Conservation (phyloP, 1,140 invertebrate genomes). For the Atta cephalotes region DNA sequence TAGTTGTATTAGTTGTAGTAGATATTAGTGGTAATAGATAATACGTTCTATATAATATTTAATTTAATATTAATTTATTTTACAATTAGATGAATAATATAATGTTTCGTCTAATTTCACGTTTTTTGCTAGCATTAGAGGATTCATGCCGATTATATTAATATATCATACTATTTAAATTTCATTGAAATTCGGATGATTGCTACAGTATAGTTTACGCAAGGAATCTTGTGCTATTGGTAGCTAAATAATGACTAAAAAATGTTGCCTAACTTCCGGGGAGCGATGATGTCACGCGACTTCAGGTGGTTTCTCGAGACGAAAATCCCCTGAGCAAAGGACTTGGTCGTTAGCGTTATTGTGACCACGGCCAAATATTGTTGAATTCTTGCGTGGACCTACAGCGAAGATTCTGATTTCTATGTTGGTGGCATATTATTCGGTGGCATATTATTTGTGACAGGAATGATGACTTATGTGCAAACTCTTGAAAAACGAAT, state of each 20-base stretch:
- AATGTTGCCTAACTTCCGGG: slow-evolving; percentile 51
- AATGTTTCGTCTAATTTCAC: not conserved
- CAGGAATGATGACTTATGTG: slow-evolving; percentile 67
- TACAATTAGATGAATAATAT: not conserved
- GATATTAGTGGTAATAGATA: not conserved
- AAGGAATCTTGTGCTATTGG: slow-evolving; percentile 39
- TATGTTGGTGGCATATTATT: slow-evolving; percentile 52
- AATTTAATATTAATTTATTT: not conserved
- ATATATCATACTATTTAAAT: not conserved
- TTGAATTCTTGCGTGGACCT: slow-evolving; percentile 70
- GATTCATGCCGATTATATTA: not conserved
- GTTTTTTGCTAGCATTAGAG: not conserved
- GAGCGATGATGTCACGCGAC: slow-evolving; percentile 32
- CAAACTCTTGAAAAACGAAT: slow-evolving; percentile 21
- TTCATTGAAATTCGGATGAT: not conserved
- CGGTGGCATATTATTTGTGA: not conserved
- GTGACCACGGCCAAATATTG: slow-evolving; percentile 74
- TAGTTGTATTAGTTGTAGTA: no score
- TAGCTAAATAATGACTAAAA: slow-evolving; percentile 73
- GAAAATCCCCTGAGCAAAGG: slow-evolving; percentile 70
- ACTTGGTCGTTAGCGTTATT: slow-evolving; percentile 74
- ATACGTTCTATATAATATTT: not conserved
- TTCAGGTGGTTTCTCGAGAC: slow-evolving; percentile 60
- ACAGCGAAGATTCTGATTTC: slow-evolving; percentile 68
- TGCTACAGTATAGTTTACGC: not conserved